Evolutionary conservation across 2,113 vertebrate species (phyloP).

Genomic region (Casuarius casuarius): DNA sequence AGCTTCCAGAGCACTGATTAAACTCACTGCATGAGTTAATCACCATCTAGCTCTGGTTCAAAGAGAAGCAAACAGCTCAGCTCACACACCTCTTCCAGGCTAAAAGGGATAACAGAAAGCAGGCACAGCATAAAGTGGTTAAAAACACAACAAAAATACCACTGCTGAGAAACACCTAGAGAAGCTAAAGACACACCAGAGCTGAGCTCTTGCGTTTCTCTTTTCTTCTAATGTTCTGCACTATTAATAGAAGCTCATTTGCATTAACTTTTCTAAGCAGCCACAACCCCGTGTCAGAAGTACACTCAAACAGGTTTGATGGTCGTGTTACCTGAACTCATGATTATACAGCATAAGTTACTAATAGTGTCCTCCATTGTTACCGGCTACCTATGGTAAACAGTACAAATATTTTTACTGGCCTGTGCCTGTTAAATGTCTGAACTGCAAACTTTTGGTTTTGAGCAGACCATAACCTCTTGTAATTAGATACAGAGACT

Average conservation of each 20-base stretch:
- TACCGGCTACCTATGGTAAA: conserved; percentile 76
- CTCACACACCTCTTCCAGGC: conserved; percentile 19
- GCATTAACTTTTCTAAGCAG: conserved; percentile 60
- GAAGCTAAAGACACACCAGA: conserved; percentile 21
- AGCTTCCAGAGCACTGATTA: conserved; percentile 39
- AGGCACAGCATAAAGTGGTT: conserved; percentile 63
- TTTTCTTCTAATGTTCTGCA: background rate
- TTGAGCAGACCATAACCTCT: background rate
- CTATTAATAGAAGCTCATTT: conserved; percentile 36
- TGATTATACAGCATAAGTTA: conserved; percentile 72
- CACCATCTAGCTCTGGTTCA: conserved; percentile 44
- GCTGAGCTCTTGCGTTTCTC: background rate
- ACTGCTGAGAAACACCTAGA: conserved; percentile 35
- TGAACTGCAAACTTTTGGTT: conserved; percentile 1
- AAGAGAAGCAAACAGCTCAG: conserved; percentile 58
- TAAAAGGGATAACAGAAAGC: conserved; percentile 67
- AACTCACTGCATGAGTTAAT: conserved; percentile 52
- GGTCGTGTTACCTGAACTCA: conserved; percentile 80
- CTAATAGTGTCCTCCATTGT: conserved; percentile 72
- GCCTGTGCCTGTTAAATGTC: background rate
- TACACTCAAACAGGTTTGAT: conserved; percentile 4
- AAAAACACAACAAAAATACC: conserved; percentile 38
- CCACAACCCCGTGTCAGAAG: conserved; percentile 37
- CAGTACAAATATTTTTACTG: conserved; percentile 77
- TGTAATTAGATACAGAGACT: background rate